Conservation (phyloP, 2,888 invertebrate genomes). For the Mesopsocus fuscifrons region DNA sequence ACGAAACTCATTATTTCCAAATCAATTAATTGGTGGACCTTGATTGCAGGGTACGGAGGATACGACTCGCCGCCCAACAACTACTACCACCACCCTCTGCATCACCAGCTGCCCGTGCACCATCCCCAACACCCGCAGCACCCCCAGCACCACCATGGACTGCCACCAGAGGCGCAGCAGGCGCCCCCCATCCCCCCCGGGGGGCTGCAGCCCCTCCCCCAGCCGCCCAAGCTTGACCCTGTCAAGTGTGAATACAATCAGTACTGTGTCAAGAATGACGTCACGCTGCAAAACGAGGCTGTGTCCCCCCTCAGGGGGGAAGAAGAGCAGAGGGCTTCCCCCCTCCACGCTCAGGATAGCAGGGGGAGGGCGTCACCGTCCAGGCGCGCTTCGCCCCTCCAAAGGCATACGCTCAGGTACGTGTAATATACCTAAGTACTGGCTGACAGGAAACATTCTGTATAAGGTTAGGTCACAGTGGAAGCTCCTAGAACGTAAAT, state of each 20-base stretch:
- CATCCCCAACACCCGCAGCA: not conserved
- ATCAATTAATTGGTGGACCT: too few relatives aligned
- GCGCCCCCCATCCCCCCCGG: slow-evolving; percentile 25
- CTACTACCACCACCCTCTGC: slow-evolving; percentile 11
- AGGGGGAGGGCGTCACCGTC: slow-evolving; percentile 5
- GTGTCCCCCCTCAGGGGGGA: slow-evolving; percentile 2
- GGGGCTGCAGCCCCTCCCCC: slow-evolving; percentile 22
- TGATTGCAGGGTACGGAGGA: slow-evolving; percentile 7
- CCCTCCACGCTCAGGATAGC: slow-evolving; percentile 1
- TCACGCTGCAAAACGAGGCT: not conserved
- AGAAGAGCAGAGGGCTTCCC: slow-evolving; percentile 6
- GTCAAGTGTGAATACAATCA: slow-evolving; percentile 7
- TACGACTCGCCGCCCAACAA: slow-evolving; percentile 8
- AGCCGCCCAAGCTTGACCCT: not conserved
- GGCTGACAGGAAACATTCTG: too few relatives aligned
- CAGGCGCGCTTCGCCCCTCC: slow-evolving; percentile 4
- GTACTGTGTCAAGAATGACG: slow-evolving; percentile 5
- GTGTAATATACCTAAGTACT: too few relatives aligned
- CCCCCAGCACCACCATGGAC: slow-evolving; percentile 20
- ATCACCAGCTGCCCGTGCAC: slow-evolving; percentile 12
- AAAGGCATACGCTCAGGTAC: slow-evolving; percentile 6
- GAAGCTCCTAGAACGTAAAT: too few relatives aligned
- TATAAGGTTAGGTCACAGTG: too few relatives aligned
- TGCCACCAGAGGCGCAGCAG: slow-evolving; percentile 29
- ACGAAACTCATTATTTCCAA: too few relatives aligned